Base-by-base conservation (phyloP, 1,140 invertebrate species). In the Orchestia grillus region DNA sequence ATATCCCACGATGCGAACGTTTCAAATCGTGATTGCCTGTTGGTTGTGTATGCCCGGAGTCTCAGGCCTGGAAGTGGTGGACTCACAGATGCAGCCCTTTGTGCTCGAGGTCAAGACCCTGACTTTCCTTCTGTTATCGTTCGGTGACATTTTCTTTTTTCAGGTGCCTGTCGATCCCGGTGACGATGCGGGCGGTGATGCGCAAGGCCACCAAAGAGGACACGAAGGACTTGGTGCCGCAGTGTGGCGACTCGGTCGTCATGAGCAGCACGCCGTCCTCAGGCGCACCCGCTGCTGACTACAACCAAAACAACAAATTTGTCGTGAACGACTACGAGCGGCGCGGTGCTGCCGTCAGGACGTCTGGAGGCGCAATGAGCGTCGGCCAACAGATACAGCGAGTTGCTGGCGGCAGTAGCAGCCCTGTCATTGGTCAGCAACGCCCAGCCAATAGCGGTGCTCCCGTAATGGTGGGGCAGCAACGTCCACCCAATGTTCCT, bases 231-330 rank as follows among this genome's bases (percentile, higher is more conserved):
- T 0, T 96, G 44, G 40, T 96, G 42, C 96, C 96, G 0, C 96
- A 96, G 87, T 94, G 96, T 45, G 96, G 96, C n/a, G 96, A 97
- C 94, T 94, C 95, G 0, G 96, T 96, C 23, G 96, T 97, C 94
- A 94, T 94, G 92, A 94, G 44, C 92, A 96, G 96, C 94, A 97
- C 96, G 96, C 96, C 96, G 42, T 92, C 96, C 28, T 91, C 95
- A 19, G 96, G 96, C 96, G 97, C 96, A n/a, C 96, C 47, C 96
- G 41, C 88, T 23, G 97, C 96, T 87, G 97, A 96, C 97, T 96
- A 96, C 97, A 97, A 96, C 96, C 97, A 96, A 96, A 97, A 96
- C 96, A 96, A 91, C 45, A 96, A 96, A 62, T 97, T 77, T 96
- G 96, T 94, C 92, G 97, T 96, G 96, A 97, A 95, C 90, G 97